phyloP scores from a whole-genome alignment of 2,113 vertebrate genomes.

The Mirza zaza region DNA sequence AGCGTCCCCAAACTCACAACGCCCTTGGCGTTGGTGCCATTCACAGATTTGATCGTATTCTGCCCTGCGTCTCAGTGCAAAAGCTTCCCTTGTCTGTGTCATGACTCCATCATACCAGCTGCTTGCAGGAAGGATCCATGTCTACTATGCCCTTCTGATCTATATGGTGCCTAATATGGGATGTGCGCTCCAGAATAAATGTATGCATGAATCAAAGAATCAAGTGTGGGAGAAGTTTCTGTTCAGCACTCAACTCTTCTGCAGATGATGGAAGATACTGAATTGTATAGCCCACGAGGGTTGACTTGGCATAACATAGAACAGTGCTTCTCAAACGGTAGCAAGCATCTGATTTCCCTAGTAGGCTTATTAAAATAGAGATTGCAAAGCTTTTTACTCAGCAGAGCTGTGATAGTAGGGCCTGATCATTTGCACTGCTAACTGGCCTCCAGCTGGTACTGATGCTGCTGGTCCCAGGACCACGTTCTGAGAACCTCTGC shows the following conservation, averaged over 20 bases:
- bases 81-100: neutral
- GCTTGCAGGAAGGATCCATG: neutral
- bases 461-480: neutral
- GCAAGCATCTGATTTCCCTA: neutral
- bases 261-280: neutral
- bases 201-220: neutral
- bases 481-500: neutral
- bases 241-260: neutral
- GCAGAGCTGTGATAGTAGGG: neutral
- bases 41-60: neutral
- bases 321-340: neutral
- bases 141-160: neutral
- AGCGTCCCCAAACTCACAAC: accelerated
- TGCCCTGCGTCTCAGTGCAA: neutral
- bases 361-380: neutral
- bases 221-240: neutral
- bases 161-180: accelerated
- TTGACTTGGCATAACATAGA: neutral
- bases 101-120: neutral
- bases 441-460: neutral
- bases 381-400: neutral
- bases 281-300: neutral
- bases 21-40: too few relatives aligned
- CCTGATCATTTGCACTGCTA: neutral
- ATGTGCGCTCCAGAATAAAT: too few relatives aligned